Evolutionary conservation across 2,797 vertebrate genomes (phyloP).

Genomic region (Oreonectes daqikongensis): DNA sequence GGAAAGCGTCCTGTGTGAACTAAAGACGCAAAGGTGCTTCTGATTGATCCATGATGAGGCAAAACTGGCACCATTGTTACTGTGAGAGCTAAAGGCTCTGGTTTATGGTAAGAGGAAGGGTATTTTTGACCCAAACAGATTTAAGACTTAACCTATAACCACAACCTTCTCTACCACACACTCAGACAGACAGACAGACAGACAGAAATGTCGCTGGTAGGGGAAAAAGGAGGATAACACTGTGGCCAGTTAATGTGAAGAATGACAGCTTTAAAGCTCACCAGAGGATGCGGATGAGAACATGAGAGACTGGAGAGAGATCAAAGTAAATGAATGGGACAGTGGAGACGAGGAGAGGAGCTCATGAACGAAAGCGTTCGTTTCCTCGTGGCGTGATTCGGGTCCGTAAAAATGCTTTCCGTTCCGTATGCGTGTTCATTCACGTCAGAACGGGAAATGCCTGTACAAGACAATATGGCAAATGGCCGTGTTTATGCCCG

Average conservation of each 20-base stretch:
- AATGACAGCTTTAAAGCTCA: conserved; percentile 4
- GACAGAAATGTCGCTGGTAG: neutral
- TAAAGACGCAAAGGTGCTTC: too few species aligned
- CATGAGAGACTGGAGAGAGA: conserved; percentile 7
- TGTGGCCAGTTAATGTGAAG: neutral
- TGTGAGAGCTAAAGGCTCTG: too few species aligned
- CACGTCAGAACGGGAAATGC: conserved; percentile 68
- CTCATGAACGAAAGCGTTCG: conserved; percentile 38
- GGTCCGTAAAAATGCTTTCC: conserved; percentile 60
- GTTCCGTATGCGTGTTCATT: conserved; percentile 57
- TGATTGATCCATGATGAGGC: too few species aligned
- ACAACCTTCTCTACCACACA: too few species aligned
- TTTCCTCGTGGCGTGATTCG: conserved; percentile 30
- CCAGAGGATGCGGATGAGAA: conserved; percentile 25
- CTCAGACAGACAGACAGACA: neutral
- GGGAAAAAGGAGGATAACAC: conserved; percentile 10
- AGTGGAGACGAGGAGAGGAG: conserved; percentile 35
- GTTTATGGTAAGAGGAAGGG: too few species aligned
- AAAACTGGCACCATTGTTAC: too few species aligned
- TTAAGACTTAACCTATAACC: too few species aligned
- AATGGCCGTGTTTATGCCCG: conserved; percentile 71
- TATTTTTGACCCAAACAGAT: too few species aligned
- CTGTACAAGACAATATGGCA: conserved; percentile 59
- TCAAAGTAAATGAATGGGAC: conserved; percentile 3
- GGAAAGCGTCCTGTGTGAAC: too few species aligned